A percentile compares a stretch with the other conserved stretches of the same genome.
These are phyloP conservation scores for Panurus biarmicus DNA, from an alignment of 2,113 vertebrate species.

Conservation along the genomic window DNA sequence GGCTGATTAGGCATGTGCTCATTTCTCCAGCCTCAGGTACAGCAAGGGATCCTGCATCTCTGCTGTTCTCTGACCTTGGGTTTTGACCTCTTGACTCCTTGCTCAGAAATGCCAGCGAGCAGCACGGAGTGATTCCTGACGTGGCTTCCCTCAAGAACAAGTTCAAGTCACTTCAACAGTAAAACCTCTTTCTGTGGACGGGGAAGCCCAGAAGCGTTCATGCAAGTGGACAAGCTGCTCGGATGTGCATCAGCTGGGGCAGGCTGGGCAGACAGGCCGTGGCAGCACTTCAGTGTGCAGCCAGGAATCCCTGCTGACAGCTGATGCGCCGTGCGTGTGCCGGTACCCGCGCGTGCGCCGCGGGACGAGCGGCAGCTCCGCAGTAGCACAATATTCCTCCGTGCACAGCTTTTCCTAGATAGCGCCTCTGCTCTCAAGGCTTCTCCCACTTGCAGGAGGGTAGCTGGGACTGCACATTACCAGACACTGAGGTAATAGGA, in stretches of 20 bases:
- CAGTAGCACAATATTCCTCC: neutral
- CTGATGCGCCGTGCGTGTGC: neutral
- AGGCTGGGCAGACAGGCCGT: neutral
- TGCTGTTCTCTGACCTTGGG: neutral
- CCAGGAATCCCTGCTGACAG: constrained; percentile 21
- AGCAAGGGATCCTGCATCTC: neutral
- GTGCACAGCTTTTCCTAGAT: neutral
- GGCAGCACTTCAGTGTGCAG: neutral
- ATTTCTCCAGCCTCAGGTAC: constrained; percentile 16
- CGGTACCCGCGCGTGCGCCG: fast-evolving
- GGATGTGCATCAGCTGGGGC: fast-evolving
- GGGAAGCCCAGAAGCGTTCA: neutral
- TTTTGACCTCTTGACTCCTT: constrained; percentile 15
- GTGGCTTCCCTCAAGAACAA: neutral
- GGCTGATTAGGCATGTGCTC: neutral
- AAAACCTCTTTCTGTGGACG: neutral
- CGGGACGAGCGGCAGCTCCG: neutral
- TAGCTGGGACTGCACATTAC: constrained; percentile 27
- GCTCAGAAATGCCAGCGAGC: neutral
- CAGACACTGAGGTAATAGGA: constrained; percentile 65
- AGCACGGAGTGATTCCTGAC: neutral
- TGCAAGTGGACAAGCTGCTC: neutral
- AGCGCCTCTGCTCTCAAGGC: neutral
- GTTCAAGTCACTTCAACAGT: neutral
- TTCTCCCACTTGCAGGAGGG: neutral